Evolutionary conservation across 2,888 invertebrate genomes (phyloP), one percentile per base, ranked within the genome.

Genomic region (Trachelus troglodyta): DNA sequence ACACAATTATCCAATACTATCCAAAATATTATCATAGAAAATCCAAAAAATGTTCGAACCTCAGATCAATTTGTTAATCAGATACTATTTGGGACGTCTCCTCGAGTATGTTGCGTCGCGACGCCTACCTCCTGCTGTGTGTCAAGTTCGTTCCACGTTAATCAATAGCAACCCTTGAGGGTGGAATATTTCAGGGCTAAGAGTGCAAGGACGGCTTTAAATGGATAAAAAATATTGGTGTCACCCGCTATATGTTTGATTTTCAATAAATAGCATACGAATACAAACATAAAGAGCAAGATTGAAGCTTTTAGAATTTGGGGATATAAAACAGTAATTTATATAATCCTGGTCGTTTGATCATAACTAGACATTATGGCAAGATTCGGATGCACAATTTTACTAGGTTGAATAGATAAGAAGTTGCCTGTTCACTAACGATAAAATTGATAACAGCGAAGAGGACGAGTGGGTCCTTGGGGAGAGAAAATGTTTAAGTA

Each of bases 71-170:
- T 0, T 23, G 56, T 56, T 56, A 56, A 23, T 56, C 56, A 56
- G 23, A 56, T 56, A 9, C 23, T 23, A 23, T 56, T 56, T 56
- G 9, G 6, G 23, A 23, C 23, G 23, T 74, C 1, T 30, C 73
- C 74, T 71, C 75, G 77, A 74, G 74, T 76, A 76, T 69, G 69
- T 73, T 77, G 4, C 69, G 69, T 34, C 75, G 73, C 76, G 71
- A 71, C 71, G 68, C 77, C 77, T 74, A 76, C 56, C 77, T 80
- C 77, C 71, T 75, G 73, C 68, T 77, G 76, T 79, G 82, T 81
- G 82, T 82, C 83, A 83, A 83, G 83, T 83, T 83, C 83, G 79
- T 76, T 78, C 75, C 79, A 78, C 76, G 81, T 81, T 79, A 82
- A 83, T 83, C 83, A 80, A 83, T 83, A 83, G 56, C 23, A 56